Evolutionary conservation across 2,797 vertebrate species (phyloP).

Genomic region (Bryconaethiops microstoma): DNA sequence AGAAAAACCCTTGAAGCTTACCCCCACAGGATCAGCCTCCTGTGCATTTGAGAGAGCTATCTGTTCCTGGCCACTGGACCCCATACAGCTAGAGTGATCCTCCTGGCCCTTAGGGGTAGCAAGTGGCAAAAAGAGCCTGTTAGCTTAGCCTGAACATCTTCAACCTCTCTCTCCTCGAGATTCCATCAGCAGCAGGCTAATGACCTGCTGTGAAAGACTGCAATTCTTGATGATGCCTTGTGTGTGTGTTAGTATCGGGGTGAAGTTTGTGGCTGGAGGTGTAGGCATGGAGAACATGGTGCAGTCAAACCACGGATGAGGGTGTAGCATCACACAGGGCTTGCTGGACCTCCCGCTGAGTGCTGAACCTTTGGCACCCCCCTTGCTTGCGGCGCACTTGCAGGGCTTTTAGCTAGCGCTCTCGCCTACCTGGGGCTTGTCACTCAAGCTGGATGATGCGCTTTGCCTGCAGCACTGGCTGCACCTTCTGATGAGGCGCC

Average conservation of each 20-base stretch:
- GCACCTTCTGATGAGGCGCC: slow-evolving; percentile 36
- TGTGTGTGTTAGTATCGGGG: slow-evolving; percentile 30
- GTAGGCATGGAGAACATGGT: slow-evolving; percentile 24
- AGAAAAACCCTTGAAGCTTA: slow-evolving; percentile 18
- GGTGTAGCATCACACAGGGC: slow-evolving; percentile 20
- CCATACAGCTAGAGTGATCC: slow-evolving; percentile 15
- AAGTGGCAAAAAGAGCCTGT: slow-evolving; percentile 67
- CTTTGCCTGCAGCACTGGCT: slow-evolving; percentile 10
- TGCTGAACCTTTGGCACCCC: slow-evolving; percentile 40
- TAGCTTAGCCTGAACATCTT: slow-evolving; percentile 66
- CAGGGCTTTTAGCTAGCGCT: slow-evolving; percentile 30
- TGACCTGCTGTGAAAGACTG: slow-evolving; percentile 60
- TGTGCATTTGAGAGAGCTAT: slow-evolving; percentile 18
- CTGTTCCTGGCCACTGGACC: neutral
- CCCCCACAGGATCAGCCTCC: neutral
- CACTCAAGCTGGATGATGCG: slow-evolving; percentile 21
- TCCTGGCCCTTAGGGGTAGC: slow-evolving; percentile 30
- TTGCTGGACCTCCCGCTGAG: slow-evolving; percentile 41
- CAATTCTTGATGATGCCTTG: slow-evolving; percentile 44
- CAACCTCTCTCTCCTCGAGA: slow-evolving; percentile 36
- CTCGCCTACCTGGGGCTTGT: slow-evolving; percentile 27
- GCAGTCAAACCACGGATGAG: slow-evolving; percentile 18
- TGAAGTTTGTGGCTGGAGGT: slow-evolving; percentile 1
- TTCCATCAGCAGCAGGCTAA: slow-evolving; percentile 51
- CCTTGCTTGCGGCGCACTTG: slow-evolving; percentile 20